phyloP scores from a whole-genome alignment of 1,140 invertebrate genomes.

The Macrotrachela quadricornifera region DNA sequence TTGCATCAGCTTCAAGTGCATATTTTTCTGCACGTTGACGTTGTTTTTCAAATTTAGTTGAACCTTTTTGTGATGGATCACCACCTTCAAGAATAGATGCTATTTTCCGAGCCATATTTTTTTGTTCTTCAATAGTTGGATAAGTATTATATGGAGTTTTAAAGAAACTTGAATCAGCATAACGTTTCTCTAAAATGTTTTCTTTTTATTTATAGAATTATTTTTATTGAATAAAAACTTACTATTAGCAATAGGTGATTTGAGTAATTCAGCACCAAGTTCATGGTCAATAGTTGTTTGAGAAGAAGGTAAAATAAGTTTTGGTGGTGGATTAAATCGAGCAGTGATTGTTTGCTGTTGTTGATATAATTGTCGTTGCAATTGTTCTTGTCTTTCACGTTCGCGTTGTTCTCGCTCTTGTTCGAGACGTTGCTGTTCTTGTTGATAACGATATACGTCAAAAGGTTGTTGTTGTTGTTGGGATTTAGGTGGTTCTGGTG shows the following conservation, averaged over 20 bases:
- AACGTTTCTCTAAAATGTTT: not conserved
- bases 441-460: not conserved
- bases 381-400: not conserved
- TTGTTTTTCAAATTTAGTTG: too few relatives aligned
- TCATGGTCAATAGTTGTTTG: not conserved
- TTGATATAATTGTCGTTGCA: not conserved
- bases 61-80: not conserved
- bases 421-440: not conserved
- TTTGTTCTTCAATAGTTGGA: constrained; percentile 8
- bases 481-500: not conserved
- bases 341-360: not conserved
- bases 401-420: not conserved
- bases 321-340: not conserved
- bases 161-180: constrained; percentile 7
- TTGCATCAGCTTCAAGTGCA: too few relatives aligned
- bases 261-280: constrained; percentile 6
- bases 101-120: constrained; percentile 2
- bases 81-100: not conserved
- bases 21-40: too few relatives aligned
- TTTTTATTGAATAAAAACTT: not conserved
- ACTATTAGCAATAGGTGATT: not conserved
- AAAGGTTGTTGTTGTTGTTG: not conserved
- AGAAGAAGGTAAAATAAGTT: not conserved
- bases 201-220: not conserved
- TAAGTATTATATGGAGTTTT: not conserved